These are phyloP conservation scores for Agonopterix subpropinquella DNA, from an alignment of 2,888 invertebrate genomes.

Conservation along the genomic window DNA sequence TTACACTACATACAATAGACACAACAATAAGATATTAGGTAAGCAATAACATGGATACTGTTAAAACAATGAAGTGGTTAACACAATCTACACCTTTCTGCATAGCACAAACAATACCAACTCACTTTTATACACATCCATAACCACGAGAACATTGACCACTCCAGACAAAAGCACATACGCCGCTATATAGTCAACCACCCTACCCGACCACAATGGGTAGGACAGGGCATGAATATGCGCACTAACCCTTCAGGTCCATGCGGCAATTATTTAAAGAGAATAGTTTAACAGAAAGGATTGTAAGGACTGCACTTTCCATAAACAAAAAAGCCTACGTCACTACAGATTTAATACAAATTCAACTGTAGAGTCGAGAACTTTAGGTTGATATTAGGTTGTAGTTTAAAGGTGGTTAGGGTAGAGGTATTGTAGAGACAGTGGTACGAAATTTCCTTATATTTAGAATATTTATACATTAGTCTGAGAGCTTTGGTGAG, in stretches of 20 bases:
- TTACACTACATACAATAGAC: too few relatives aligned
- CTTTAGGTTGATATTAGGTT: conserved; percentile 8
- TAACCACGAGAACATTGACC: not conserved
- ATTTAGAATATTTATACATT: conserved; percentile 73
- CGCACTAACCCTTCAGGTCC: conserved; percentile 73
- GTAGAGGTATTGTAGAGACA: conserved; percentile 8
- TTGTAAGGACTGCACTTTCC: conserved; percentile 48
- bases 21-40: too few relatives aligned
- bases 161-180: not conserved
- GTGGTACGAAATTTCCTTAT: conserved; percentile 56
- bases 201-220: conserved; percentile 54
- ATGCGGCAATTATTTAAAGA: conserved; percentile 76
- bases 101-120: too few relatives aligned
- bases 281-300: conserved; percentile 77
- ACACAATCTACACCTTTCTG: too few relatives aligned
- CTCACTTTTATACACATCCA: conserved; percentile 2
- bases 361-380: conserved; percentile 7
- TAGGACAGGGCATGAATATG: conserved; percentile 66
- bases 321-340: not conserved
- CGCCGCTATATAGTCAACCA: conserved; percentile 1
- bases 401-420: conserved; percentile 3
- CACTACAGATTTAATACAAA: not conserved
- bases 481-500: conserved; percentile 49
- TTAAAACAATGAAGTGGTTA: too few relatives aligned
- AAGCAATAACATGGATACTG: too few relatives aligned